Conservation (phyloP, 2,113 vertebrate species). For the Chlamydotis undulata region DNA sequence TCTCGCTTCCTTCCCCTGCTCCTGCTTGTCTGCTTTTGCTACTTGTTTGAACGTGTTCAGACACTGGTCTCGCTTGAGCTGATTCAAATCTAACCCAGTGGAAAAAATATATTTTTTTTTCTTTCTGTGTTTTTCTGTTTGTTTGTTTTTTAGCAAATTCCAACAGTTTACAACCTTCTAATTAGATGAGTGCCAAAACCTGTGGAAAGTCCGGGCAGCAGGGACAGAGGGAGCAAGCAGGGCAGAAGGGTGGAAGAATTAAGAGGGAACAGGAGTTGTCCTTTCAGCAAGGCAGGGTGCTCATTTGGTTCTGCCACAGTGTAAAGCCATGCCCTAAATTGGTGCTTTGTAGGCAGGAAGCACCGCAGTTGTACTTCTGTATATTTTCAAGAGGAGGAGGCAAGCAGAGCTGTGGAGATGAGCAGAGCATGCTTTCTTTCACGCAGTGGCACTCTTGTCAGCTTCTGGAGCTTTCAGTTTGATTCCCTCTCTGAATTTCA, state of each 20-base stretch:
- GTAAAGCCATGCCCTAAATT: conserved; percentile 29
- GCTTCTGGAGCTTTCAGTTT: not conserved
- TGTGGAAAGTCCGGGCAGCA: not conserved
- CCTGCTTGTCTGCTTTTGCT: not conserved
- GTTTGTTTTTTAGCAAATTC: not conserved
- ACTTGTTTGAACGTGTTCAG: not conserved
- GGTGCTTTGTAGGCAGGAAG: not conserved
- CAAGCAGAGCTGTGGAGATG: not conserved
- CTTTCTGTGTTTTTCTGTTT: not conserved
- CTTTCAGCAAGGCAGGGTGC: not conserved
- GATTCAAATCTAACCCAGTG: not conserved
- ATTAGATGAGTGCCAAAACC: not conserved
- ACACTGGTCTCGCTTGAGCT: not conserved
- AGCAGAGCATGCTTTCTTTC: not conserved
- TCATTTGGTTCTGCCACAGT: not conserved
- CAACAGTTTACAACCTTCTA: not conserved
- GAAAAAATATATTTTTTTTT: not conserved
- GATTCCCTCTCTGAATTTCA: not conserved
- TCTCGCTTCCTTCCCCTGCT: not conserved
- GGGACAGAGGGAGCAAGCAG: not conserved
- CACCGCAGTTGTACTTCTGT: not conserved
- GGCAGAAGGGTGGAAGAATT: not conserved
- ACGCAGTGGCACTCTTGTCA: not conserved
- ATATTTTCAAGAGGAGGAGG: not conserved
- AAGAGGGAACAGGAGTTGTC: not conserved